Evolutionary conservation across 2,113 vertebrate species (phyloP), one percentile per base, ranked within the genome.

Genomic region (Isichthys henryi): DNA sequence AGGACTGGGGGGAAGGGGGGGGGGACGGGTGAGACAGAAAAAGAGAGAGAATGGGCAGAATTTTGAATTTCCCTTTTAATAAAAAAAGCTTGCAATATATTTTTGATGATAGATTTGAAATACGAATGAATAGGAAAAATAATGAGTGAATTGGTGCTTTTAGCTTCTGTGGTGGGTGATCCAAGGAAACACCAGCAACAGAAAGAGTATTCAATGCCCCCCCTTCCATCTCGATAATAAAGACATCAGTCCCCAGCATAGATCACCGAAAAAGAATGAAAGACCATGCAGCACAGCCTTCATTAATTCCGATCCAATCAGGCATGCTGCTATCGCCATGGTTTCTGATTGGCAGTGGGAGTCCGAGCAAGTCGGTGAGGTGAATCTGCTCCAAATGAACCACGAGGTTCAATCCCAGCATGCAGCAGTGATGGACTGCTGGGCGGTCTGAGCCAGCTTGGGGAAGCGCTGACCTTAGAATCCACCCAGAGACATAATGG

Each of bases 261-360:
- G 74, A 52, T 45, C 74, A 82, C 8, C 27, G 17, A 50, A 45
- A 83, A 56, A 50, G 49, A 82, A 53, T 53, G 50, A 45, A 89
- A 83, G 52, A 11, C 50, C 35, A 2, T 1, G 21, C 27, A n/a
- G 21, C 77, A 83, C 8, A 83, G 70, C 70, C 74, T 43, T 53
- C 74, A 89, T 89, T 89, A 89, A 89, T 88, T 80, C 70, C 46
- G 7, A 70, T 70, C 56, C 56, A 88, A 80, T 88, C 70, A 88
- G 88, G 49, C 70, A 43, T 43, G 19, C 88, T 8, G 21, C 19
- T 49, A 82, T 82, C 49, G 31, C 88, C 88, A 89, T 56, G 74
- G 88, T 82, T 82, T 45, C 88, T n/a, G 49, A 83, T 31, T 50
- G 74, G 83, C 88, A 39, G 88, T 50, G 86, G 52, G 66, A 45